phyloP scores from a whole-genome alignment of 2,113 vertebrate genomes.

The Cricetomys ansorgei region DNA sequence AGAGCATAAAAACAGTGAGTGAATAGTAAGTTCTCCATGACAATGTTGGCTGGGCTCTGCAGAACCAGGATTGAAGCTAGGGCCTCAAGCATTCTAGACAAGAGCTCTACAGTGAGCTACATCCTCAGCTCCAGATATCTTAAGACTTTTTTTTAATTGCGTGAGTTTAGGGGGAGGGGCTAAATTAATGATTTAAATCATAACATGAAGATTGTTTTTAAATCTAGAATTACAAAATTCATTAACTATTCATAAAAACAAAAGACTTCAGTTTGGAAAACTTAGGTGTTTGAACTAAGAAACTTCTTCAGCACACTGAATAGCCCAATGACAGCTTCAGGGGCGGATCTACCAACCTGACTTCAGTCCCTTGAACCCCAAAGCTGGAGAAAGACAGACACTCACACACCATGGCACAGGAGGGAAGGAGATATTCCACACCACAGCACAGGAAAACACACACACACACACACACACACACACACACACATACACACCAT shows the following conservation, averaged over 20 bases:
- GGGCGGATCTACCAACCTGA: not conserved
- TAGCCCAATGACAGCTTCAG: not conserved
- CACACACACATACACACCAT: not conserved
- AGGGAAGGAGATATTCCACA: not conserved
- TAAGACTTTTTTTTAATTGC: not conserved
- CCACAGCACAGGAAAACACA: not conserved
- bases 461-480: too few species aligned
- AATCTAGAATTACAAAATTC: constrained; percentile 6
- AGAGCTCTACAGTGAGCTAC: not conserved
- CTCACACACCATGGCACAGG: too few species aligned
- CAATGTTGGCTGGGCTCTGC: not conserved
- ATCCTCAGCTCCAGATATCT: not conserved
- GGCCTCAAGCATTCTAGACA: not conserved
- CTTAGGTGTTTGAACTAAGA: not conserved
- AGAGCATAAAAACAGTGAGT: not conserved
- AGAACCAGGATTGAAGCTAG: not conserved
- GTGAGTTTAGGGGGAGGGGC: not conserved
- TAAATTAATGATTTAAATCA: constrained; percentile 7
- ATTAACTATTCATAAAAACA: constrained; percentile 2
- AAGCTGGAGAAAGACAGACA: not conserved
- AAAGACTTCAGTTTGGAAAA: not conserved
- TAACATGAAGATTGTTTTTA: not conserved
- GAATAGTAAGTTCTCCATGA: not conserved
- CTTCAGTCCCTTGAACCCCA: not conserved
- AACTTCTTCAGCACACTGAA: not conserved